Conservation (phyloP, 2,888 invertebrate species). For the Microdon myrmicae region DNA sequence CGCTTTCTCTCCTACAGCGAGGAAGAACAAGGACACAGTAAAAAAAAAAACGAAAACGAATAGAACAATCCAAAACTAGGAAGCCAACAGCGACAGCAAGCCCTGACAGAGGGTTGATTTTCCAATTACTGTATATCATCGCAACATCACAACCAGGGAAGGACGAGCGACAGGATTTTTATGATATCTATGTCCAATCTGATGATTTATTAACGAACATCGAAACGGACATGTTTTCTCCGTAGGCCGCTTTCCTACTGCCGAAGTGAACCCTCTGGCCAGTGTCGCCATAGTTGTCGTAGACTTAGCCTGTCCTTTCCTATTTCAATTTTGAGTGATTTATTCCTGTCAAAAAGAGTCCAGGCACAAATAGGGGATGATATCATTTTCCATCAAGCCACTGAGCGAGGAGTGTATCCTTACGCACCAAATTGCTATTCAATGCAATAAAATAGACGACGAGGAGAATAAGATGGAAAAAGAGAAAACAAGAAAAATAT, state of each 20-base stretch:
- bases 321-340: slow-evolving; percentile 65
- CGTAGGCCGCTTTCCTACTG: not conserved
- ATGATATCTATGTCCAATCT: slow-evolving; percentile 68
- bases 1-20: slow-evolving; percentile 42
- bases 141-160: slow-evolving; percentile 31
- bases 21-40: not conserved
- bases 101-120: slow-evolving; percentile 43
- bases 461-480: too few species aligned
- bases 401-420: slow-evolving; percentile 8
- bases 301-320: slow-evolving; percentile 52
- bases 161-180: slow-evolving; percentile 62
- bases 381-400: slow-evolving; percentile 34
- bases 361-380: slow-evolving; percentile 47
- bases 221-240: slow-evolving; percentile 43
- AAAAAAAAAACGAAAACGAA: slow-evolving; percentile 5
- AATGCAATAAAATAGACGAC: too few species aligned
- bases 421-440: slow-evolving; percentile 30
- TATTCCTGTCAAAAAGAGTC: slow-evolving; percentile 64
- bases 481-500: too few species aligned
- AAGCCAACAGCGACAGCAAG: slow-evolving; percentile 14
- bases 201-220: slow-evolving; percentile 63
- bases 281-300: slow-evolving; percentile 2
- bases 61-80: too few species aligned
- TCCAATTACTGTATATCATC: slow-evolving; percentile 52
- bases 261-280: too few species aligned